Conservation (phyloP, 1,140 invertebrate species). For the Dendrolimus punctatus region DNA sequence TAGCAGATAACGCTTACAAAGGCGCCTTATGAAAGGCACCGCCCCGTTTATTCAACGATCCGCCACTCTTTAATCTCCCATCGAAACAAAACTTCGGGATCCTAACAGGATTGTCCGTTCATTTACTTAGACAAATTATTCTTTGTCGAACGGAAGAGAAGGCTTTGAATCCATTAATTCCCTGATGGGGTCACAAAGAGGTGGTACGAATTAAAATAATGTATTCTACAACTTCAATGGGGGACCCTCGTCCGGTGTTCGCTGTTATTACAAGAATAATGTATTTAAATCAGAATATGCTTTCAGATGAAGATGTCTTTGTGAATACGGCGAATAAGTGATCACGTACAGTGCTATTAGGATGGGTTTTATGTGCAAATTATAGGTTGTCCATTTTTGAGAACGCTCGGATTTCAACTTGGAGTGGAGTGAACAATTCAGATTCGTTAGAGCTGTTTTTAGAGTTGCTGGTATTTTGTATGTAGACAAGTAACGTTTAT, state of each 20-base stretch:
- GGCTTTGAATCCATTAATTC: constrained; percentile 70
- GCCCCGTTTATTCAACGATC: constrained; percentile 45
- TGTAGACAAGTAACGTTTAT: too few species aligned
- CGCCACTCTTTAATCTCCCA: constrained; percentile 66
- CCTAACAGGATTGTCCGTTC: constrained; percentile 67
- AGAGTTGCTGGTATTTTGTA: neutral
- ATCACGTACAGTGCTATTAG: constrained; percentile 66
- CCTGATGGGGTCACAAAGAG: constrained; percentile 67
- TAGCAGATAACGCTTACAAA: constrained; percentile 62
- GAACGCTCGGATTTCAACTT: constrained; percentile 41
- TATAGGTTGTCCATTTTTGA: constrained; percentile 66
- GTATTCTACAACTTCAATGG: constrained; percentile 68
- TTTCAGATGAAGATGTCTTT: constrained; percentile 67
- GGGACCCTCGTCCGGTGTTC: constrained; percentile 58
- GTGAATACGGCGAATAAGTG: constrained; percentile 60
- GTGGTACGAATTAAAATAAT: constrained; percentile 70
- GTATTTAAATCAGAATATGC: constrained; percentile 69
- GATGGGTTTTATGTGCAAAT: constrained; percentile 71
- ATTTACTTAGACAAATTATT: constrained; percentile 71
- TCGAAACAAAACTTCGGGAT: constrained; percentile 62
- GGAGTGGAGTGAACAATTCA: constrained; percentile 42
- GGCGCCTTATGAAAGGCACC: constrained; percentile 46
- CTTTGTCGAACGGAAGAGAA: constrained; percentile 68
- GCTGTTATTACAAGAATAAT: constrained; percentile 70
- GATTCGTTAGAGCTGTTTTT: constrained; percentile 58